Evolutionary conservation across 2,888 invertebrate species (phyloP).

Genomic region (Myopa testacea): DNA sequence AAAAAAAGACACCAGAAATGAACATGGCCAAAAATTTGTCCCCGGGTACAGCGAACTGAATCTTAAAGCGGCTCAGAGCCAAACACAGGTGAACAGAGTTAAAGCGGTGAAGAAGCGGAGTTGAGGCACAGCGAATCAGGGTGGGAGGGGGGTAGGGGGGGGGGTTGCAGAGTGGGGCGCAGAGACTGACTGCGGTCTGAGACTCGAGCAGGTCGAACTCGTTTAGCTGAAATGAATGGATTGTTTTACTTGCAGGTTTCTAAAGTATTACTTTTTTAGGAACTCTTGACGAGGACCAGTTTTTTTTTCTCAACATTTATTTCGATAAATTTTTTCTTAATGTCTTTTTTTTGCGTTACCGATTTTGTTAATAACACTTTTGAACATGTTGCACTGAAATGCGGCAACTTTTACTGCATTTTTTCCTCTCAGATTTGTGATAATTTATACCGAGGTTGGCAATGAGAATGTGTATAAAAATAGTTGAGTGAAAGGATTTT

Average conservation of each 20-base stretch:
- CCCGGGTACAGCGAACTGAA: no score
- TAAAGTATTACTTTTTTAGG: slow-evolving; percentile 4
- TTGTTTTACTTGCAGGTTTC: slow-evolving; percentile 23
- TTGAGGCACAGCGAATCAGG: not conserved
- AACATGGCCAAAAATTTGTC: not conserved
- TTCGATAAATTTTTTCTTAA: not conserved
- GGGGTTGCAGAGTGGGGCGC: not conserved
- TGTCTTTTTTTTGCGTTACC: not conserved
- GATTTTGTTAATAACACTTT: not conserved
- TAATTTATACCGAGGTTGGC: slow-evolving; percentile 2
- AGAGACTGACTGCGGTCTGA: not conserved
- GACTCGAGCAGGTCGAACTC: slow-evolving; percentile 13
- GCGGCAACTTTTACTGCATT: slow-evolving; percentile 21
- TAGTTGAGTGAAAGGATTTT: no score
- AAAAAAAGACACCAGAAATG: not conserved
- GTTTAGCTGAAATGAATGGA: slow-evolving; percentile 25
- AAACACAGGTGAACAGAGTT: no score
- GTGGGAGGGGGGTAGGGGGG: not conserved
- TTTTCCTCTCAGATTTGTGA: not conserved
- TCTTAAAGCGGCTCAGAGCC: no score
- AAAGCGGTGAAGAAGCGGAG: not conserved
- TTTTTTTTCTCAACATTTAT: not conserved
- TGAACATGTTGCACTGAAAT: not conserved
- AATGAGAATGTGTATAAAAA: no score
- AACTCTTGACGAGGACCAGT: not conserved